phyloP scores from a whole-genome alignment of 2,113 vertebrate genomes.

The Cynocephalus volans region DNA sequence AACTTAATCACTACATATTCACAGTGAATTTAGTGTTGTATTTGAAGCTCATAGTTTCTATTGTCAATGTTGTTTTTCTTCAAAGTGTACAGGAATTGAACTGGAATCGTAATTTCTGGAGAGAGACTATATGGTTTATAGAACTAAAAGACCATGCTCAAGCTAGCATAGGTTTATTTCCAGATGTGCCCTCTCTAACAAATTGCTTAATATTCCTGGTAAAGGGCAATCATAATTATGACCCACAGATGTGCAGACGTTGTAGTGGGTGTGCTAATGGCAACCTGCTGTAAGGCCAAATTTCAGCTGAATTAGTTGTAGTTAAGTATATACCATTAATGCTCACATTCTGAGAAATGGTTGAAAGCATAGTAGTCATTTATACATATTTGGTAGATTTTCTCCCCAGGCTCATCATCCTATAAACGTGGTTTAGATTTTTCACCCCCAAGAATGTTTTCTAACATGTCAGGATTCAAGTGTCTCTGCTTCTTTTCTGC shows the following conservation, averaged over 20 bases:
- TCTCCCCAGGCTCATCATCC: neutral
- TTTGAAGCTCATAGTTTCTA: conserved; percentile 16
- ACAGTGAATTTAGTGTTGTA: neutral
- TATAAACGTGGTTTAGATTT: neutral
- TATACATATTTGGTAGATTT: neutral
- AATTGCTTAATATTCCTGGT: conserved; percentile 65
- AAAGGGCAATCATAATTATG: neutral
- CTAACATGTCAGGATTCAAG: neutral
- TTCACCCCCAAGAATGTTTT: neutral
- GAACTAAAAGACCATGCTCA: conserved; percentile 11
- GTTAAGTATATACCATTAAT: neutral
- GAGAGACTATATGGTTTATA: neutral
- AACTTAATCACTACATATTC: conserved; percentile 37
- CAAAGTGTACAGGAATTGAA: neutral
- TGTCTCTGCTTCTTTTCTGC: neutral
- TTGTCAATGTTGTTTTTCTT: neutral
- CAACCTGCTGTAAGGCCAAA: neutral
- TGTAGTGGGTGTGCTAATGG: neutral
- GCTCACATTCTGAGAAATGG: neutral
- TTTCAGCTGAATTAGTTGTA: neutral
- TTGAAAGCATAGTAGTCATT: neutral
- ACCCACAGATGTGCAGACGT: conserved; percentile 54
- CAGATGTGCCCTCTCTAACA: conserved; percentile 67
- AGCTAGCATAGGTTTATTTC: conserved; percentile 59
- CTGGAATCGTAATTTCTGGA: conserved; percentile 20